Evolutionary conservation across 2,888 invertebrate genomes (phyloP).

Genomic region (Gymnoscelis rufifasciata): DNA sequence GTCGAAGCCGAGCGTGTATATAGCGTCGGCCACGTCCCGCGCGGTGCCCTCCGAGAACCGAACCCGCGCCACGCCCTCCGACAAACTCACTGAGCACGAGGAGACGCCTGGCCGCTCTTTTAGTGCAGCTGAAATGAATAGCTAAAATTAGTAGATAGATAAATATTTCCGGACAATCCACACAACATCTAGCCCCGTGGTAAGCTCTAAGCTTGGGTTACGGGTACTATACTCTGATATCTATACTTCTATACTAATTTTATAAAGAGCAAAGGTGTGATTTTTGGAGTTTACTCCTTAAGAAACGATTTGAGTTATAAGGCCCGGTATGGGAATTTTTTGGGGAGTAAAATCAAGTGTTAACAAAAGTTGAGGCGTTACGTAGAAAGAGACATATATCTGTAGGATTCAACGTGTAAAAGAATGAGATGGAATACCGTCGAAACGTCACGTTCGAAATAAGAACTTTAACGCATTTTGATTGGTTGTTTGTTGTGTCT

Average conservation of each 20-base stretch:
- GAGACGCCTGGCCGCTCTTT: slow-evolving; percentile 81
- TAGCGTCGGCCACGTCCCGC: slow-evolving; percentile 81
- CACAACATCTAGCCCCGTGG: neutral
- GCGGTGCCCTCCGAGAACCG: slow-evolving; percentile 77
- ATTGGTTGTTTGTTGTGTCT: no score
- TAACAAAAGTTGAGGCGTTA: no score
- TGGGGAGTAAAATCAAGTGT: no score
- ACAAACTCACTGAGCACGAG: slow-evolving; percentile 80
- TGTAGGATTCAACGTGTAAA: no score
- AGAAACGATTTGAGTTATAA: no score
- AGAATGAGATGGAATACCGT: no score
- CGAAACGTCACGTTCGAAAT: no score
- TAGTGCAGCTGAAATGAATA: slow-evolving; percentile 71
- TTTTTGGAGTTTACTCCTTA: no score
- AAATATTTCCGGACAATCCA: neutral
- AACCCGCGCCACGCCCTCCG: slow-evolving; percentile 82
- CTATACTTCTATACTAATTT: neutral
- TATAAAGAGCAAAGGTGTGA: no score
- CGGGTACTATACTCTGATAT: neutral
- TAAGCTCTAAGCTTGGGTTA: neutral
- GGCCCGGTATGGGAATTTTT: no score
- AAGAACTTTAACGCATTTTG: no score
- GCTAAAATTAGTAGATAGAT: slow-evolving; percentile 2
- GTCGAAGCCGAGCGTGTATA: slow-evolving; percentile 90
- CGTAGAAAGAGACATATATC: no score